Percentiles rank a stretch among this genome's conserved stretches.
Conservation (phyloP, 1,140 invertebrate species). For the Drosophila aff. region DNA sequence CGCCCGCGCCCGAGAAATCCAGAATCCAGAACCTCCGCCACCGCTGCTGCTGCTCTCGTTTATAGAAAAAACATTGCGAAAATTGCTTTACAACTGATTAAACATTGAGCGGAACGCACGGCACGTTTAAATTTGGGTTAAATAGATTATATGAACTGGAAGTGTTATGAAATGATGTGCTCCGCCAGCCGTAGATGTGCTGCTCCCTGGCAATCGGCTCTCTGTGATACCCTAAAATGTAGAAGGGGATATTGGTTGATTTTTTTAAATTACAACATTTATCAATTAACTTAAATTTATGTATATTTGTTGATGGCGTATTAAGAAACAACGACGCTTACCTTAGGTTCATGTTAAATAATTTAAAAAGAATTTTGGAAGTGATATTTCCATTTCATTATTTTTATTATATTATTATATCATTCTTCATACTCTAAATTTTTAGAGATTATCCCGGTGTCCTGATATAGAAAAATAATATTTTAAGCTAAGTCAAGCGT, state of each 20-base stretch:
- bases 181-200: constrained; percentile 44
- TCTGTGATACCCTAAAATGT: constrained; percentile 1
- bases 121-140: constrained; percentile 82
- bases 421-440: not conserved
- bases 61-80: constrained; percentile 81
- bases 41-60: constrained; percentile 51
- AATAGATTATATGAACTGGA: constrained; percentile 83
- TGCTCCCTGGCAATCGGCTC: constrained; percentile 22
- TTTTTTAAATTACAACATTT: not conserved
- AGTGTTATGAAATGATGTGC: constrained; percentile 82
- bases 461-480: too few relatives aligned
- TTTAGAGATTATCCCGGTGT: too few relatives aligned
- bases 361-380: not conserved
- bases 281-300: not conserved
- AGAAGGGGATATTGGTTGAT: not conserved
- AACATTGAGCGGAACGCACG: constrained; percentile 78
- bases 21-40: not conserved
- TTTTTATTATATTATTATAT: too few relatives aligned
- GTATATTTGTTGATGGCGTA: not conserved
- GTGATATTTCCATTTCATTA: too few relatives aligned
- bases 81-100: constrained; percentile 83
- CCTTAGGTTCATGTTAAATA: not conserved
- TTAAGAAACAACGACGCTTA: not conserved
- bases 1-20: constrained; percentile 5
- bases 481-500: too few relatives aligned